Evolutionary conservation across 1,140 invertebrate genomes (phyloP), one percentile per base, ranked within the genome.

Genomic region (Drosophila bipectinata): DNA sequence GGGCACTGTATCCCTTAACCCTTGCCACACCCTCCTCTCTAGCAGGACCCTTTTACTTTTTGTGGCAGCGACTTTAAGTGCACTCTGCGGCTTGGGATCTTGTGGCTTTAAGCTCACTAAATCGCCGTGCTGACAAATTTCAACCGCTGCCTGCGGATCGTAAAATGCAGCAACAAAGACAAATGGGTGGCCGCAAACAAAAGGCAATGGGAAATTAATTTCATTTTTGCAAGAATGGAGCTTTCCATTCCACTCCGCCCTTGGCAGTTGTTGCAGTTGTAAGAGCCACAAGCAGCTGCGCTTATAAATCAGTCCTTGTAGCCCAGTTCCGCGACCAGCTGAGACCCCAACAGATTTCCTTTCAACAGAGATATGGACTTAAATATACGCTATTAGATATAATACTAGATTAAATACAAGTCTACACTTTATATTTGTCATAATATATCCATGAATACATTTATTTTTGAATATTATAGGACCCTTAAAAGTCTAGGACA

Each of bases 151-250:
- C 78, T 69, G 77, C 37, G 55, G 47, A 76, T 74, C 56, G 72
- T 74, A 69, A 77, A 85, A 53, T 71, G 74, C 82, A 85, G 51
- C 47, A 67, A 67, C 61, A 75, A 51, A 85, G 81, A 85, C 58
- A 85, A 85, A 85, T 85, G 77, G 62, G 28, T 77, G 73, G 77
- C 59, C 68, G 73, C 82, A 73, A 73, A 87, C 71, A 76, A 77
- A 67, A 49, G 72, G 63, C 64, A 81, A 85, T 82, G 74, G 60
- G 54, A 81, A 85, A 87, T 87, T 85, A 87, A 87, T 85, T 85
- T 87, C 77, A 75, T 78, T 84, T 44, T 75, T 66, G 48, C 68
- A 76, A 62, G 39, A 48, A 60, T 39, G 47, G 24, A 72, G 15
- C 55, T 52, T 72, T 24, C 39, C 30, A 18, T 48, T 26, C 39